A percentile compares a stretch with the other conserved stretches of the same genome.
phyloP scores from a whole-genome alignment of 2,888 invertebrate genomes.

The Leucophenga maculata region DNA sequence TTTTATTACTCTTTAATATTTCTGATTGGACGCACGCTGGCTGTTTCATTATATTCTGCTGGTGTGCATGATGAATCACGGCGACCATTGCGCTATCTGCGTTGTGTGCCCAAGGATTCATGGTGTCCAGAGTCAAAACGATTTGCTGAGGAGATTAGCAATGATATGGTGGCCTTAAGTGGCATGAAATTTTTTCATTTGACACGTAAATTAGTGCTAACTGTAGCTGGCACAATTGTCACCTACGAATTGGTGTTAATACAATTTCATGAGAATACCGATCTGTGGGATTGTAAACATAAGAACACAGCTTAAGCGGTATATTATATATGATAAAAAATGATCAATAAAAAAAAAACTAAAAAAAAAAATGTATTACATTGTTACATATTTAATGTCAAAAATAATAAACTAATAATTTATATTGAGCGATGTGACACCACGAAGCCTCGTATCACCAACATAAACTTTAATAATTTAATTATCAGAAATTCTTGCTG shows the following conservation, averaged over 20 bases:
- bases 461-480: too few species aligned
- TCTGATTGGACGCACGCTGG: constrained; percentile 74
- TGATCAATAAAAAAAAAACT: too few species aligned
- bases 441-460: too few species aligned
- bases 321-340: too few species aligned
- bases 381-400: too few species aligned
- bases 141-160: constrained; percentile 69
- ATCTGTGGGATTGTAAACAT: constrained; percentile 59
- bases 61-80: constrained; percentile 75
- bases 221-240: constrained; percentile 76
- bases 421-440: too few species aligned
- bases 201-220: constrained; percentile 69
- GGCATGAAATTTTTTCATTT: constrained; percentile 72
- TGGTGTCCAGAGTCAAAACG: constrained; percentile 73
- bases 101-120: constrained; percentile 72
- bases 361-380: too few species aligned
- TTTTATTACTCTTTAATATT: constrained; percentile 76
- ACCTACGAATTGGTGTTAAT: constrained; percentile 76
- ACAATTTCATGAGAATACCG: constrained; percentile 73
- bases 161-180: constrained; percentile 68
- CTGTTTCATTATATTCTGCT: constrained; percentile 76
- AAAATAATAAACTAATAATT: too few species aligned
- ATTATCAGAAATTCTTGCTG: too few species aligned
- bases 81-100: constrained; percentile 69
- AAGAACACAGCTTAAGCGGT: constrained; percentile 45